Conservation (phyloP, 2,113 vertebrate species). For the Urocynchramus pylzowi region DNA sequence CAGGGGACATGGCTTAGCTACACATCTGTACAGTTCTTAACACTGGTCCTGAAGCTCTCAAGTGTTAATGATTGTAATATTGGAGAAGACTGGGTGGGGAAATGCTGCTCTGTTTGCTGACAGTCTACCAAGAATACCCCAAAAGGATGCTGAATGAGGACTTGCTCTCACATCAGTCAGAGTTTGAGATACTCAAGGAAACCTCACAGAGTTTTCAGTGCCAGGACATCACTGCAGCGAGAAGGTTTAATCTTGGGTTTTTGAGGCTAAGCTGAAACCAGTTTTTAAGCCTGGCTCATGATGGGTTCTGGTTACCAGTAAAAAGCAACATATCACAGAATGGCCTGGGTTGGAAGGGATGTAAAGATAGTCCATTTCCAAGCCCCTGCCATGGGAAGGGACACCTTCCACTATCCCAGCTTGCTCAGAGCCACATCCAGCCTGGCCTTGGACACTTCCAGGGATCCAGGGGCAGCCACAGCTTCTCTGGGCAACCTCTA, state of each 20-base stretch:
- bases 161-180: not conserved
- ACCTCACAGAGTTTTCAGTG: not conserved
- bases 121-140: not conserved
- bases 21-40: not conserved
- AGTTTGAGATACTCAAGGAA: not conserved
- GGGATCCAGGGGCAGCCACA: not conserved
- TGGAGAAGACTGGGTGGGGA: not conserved
- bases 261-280: not conserved
- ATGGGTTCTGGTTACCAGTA: not conserved
- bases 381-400: not conserved
- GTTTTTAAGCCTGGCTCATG: not conserved
- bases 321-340: not conserved
- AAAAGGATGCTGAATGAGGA: not conserved
- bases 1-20: not conserved
- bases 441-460: not conserved
- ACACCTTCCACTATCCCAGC: not conserved
- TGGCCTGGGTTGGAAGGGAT: not conserved
- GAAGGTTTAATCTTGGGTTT: not conserved
- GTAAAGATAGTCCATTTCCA: fast-evolving
- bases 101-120: not conserved
- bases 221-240: not conserved
- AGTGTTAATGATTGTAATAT: not conserved
- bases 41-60: not conserved
- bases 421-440: not conserved
- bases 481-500: not conserved